phyloP scores from a whole-genome alignment of 2,113 vertebrate species.

The Alethe castanea region DNA sequence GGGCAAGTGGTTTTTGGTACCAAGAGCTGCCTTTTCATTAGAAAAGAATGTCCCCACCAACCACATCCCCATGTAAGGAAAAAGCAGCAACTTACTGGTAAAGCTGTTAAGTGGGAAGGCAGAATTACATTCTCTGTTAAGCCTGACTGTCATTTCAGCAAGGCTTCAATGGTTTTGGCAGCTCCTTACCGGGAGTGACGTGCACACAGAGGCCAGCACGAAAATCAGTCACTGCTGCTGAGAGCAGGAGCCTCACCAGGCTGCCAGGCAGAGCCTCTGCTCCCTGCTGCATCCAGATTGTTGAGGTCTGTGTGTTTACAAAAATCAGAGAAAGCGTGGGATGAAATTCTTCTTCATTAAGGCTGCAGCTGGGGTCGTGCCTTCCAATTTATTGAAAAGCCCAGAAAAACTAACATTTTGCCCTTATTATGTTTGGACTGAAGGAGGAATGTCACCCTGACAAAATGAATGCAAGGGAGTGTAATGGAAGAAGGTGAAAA shows the following conservation, averaged over 20 bases:
- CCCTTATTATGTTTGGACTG: not conserved
- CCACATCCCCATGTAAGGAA: constrained; percentile 54
- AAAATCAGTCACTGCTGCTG: not conserved
- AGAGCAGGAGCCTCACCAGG: not conserved
- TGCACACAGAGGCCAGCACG: fast-evolving
- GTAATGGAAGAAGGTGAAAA: not conserved
- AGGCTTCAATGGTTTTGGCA: not conserved
- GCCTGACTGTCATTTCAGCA: not conserved
- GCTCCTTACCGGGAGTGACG: not conserved
- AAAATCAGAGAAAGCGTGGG: not conserved
- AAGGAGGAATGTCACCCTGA: not conserved
- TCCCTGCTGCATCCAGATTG: not conserved
- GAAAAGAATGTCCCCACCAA: constrained; percentile 44
- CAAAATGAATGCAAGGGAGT: not conserved
- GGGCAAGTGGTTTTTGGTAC: constrained; percentile 26
- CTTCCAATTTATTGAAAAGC: not conserved
- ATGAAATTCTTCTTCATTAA: not conserved
- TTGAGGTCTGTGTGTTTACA: not conserved
- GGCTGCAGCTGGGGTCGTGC: not conserved
- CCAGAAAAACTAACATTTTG: not conserved
- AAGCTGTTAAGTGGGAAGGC: not conserved
- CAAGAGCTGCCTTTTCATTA: constrained; percentile 14
- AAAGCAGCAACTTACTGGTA: constrained; percentile 29
- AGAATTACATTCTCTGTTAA: not conserved
- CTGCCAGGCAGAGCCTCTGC: not conserved